phyloP scores from a whole-genome alignment of 2,888 invertebrate genomes.

The Trichogramma evanescens region DNA sequence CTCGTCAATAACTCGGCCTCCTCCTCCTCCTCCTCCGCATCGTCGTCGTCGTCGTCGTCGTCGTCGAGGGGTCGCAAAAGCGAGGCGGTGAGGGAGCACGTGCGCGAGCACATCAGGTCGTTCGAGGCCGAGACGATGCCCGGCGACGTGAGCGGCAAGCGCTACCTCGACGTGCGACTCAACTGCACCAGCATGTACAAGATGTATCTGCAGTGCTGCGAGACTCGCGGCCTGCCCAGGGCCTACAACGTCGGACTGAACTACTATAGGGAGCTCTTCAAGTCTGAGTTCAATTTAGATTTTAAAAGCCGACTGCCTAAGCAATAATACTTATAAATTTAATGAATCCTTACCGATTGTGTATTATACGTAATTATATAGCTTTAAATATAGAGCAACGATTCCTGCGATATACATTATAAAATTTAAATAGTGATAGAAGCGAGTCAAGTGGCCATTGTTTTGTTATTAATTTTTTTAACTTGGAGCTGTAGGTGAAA shows the following conservation, averaged over 20 bases:
- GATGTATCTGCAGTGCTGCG: slow-evolving; percentile 30
- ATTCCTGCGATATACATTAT: background rate
- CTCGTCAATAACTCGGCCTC: slow-evolving; percentile 33
- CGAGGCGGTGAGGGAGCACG: slow-evolving; percentile 29
- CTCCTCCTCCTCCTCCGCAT: slow-evolving; percentile 27
- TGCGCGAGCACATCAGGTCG: slow-evolving; percentile 33
- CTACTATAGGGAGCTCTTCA: slow-evolving; percentile 36
- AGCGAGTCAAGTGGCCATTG: no score
- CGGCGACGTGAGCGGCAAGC: slow-evolving; percentile 24
- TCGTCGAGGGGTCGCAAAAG: slow-evolving; percentile 31
- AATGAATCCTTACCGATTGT: background rate
- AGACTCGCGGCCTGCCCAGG: slow-evolving; percentile 30
- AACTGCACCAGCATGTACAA: slow-evolving; percentile 34
- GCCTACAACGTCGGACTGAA: slow-evolving; percentile 33
- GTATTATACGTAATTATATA: background rate
- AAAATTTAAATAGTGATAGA: no score
- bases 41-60: no score
- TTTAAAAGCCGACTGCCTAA: slow-evolving; percentile 23
- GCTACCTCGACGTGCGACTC: slow-evolving; percentile 29
- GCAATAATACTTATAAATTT: background rate
- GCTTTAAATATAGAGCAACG: background rate
- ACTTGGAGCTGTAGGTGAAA: no score
- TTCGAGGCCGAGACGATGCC: slow-evolving; percentile 28
- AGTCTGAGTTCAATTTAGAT: slow-evolving; percentile 32
- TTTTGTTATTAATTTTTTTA: no score